A percentile compares a stretch with the other conserved stretches of the same genome.
Conservation (phyloP, 1,140 invertebrate genomes). For the Cyrtorhinus lividipennis region DNA sequence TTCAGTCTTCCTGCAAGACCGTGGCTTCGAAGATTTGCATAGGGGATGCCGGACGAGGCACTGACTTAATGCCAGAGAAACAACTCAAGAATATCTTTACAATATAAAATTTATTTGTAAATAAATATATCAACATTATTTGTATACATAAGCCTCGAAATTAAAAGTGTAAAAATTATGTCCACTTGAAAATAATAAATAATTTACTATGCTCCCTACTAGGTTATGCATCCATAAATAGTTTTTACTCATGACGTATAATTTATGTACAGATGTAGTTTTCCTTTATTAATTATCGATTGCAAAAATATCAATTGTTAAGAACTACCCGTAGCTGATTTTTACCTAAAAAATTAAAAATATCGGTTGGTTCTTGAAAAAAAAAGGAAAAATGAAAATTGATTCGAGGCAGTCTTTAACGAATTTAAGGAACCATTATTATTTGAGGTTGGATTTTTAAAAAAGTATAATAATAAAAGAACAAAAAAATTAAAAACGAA, state of each 20-base stretch:
- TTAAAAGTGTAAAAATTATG: neutral
- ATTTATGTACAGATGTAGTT: neutral
- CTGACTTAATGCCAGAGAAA: too few species aligned
- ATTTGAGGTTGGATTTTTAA: too few species aligned
- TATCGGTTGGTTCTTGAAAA: neutral
- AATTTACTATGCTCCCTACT: slow-evolving; percentile 1
- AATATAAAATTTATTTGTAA: slow-evolving; percentile 10
- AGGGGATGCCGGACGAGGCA: too few species aligned
- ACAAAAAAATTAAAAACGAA: too few species aligned
- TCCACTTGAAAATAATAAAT: slow-evolving; percentile 2
- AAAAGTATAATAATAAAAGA: too few species aligned
- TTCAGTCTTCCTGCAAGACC: too few species aligned
- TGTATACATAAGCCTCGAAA: slow-evolving; percentile 2
- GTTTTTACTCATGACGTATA: neutral
- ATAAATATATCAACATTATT: slow-evolving; percentile 5
- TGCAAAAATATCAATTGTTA: slow-evolving; percentile 6
- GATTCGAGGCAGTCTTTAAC: neutral
- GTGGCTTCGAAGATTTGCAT: too few species aligned
- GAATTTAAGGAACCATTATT: too few species aligned
- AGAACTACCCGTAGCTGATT: slow-evolving; percentile 7
- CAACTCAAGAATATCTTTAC: too few species aligned
- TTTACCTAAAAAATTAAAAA: neutral
- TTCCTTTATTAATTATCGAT: neutral
- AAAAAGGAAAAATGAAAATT: neutral
- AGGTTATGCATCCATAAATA: neutral